Conservation (phyloP, 2,113 vertebrate genomes). For the Dendropsophus ebraccatus region DNA sequence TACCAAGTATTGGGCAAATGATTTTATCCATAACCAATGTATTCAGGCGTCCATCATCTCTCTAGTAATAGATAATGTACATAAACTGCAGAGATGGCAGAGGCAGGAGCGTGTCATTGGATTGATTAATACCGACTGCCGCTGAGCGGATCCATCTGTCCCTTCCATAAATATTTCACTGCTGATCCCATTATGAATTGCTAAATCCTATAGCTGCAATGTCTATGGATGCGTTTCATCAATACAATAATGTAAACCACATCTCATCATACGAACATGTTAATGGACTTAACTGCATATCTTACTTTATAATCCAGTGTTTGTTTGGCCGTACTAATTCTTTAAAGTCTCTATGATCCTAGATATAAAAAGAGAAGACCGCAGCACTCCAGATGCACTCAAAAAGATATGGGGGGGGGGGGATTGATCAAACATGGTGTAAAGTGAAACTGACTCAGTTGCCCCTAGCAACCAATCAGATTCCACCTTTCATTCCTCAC, state of each 20-base stretch:
- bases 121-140: neutral
- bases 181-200: neutral
- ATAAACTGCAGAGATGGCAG: neutral
- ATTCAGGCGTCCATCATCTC: neutral
- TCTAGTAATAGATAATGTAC: neutral
- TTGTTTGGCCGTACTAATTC: neutral
- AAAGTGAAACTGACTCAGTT: too few species aligned
- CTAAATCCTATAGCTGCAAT: neutral
- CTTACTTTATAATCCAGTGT: neutral
- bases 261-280: neutral
- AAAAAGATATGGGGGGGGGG: too few species aligned
- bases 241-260: conserved; percentile 28
- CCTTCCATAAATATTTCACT: neutral
- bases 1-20: neutral
- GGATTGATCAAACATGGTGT: too few species aligned
- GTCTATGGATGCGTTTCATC: neutral
- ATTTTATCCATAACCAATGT: neutral
- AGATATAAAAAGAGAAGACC: too few species aligned
- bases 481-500: too few species aligned
- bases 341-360: neutral
- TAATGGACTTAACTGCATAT: neutral
- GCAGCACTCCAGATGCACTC: too few species aligned
- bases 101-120: neutral
- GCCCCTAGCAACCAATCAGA: too few species aligned
- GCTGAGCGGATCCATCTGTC: conserved; percentile 29